phyloP scores from a whole-genome alignment of 2,888 invertebrate species.

The Frankliniella fusca region DNA sequence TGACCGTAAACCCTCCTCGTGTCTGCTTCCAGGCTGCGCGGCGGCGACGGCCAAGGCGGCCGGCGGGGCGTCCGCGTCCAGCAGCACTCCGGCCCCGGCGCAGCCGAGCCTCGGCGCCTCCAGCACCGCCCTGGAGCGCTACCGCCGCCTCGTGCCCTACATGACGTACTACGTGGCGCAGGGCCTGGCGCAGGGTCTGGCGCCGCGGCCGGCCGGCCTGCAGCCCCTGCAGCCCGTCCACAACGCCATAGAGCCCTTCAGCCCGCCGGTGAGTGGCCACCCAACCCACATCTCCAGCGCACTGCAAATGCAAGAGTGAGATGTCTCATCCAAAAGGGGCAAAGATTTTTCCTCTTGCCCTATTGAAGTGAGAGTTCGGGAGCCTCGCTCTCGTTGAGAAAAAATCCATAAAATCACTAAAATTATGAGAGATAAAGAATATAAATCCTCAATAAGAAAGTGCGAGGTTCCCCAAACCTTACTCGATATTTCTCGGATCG shows the following conservation, averaged over 20 bases:
- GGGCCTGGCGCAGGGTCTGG: constrained; percentile 35
- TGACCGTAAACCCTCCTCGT: background rate
- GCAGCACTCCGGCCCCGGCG: constrained; percentile 28
- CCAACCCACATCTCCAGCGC: background rate
- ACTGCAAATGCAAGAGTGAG: no score
- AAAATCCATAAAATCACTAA: no score
- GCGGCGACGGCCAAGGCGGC: background rate
- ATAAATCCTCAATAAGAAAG: no score
- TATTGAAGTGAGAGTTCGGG: no score
- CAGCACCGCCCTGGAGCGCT: constrained; percentile 54
- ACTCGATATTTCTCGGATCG: no score
- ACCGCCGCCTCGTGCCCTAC: constrained; percentile 74
- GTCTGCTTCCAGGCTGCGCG: background rate
- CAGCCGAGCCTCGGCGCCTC: constrained; percentile 37
- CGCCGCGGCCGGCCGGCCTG: background rate
- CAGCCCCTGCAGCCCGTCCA: constrained; percentile 24
- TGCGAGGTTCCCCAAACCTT: no score
- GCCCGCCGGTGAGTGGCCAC: background rate
- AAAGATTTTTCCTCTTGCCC: no score
- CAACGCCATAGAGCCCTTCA: constrained; percentile 12
- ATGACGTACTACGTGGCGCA: constrained; percentile 70
- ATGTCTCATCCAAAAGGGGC: no score
- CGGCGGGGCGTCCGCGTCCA: background rate
- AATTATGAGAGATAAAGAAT: no score
- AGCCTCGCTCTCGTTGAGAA: no score